phyloP scores from a whole-genome alignment of 2,888 invertebrate genomes.

The Sinodicranocentrus sp. region DNA sequence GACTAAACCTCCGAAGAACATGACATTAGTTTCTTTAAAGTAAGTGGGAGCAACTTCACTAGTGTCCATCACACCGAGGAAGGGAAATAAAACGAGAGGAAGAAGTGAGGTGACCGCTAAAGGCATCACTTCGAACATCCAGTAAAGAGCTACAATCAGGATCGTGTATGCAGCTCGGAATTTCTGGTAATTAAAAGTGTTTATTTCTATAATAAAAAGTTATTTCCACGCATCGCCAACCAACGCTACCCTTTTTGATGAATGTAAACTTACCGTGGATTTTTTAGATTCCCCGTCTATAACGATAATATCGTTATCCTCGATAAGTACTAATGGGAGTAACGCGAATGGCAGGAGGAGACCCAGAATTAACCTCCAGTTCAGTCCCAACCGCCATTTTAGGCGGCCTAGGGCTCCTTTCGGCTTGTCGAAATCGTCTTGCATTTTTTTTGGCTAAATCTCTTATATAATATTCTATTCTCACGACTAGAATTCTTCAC shows the following conservation, averaged over 20 bases:
- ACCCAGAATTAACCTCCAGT: conserved; percentile 87
- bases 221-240: too few relatives aligned
- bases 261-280: conserved; percentile 43
- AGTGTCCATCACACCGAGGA: conserved; percentile 83
- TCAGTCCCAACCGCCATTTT: conserved; percentile 80
- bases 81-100: conserved; percentile 89
- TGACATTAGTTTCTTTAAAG: conserved; percentile 76
- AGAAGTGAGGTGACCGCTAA: conserved; percentile 90
- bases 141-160: conserved; percentile 88
- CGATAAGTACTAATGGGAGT: conserved; percentile 80
- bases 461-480: neutral
- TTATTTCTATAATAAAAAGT: too few relatives aligned
- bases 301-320: conserved; percentile 51
- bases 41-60: conserved; percentile 46
- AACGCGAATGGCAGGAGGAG: conserved; percentile 85
- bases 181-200: conserved; percentile 49
- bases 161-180: conserved; percentile 80
- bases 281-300: neutral
- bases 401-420: neutral
- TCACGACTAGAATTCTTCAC: neutral
- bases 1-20: conserved; percentile 79
- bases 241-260: too few relatives aligned
- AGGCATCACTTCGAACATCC: conserved; percentile 90
- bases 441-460: neutral
- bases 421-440: neutral